These are phyloP conservation scores for Actias luna DNA, from an alignment of 2,888 invertebrate genomes.

Conservation along the genomic window DNA sequence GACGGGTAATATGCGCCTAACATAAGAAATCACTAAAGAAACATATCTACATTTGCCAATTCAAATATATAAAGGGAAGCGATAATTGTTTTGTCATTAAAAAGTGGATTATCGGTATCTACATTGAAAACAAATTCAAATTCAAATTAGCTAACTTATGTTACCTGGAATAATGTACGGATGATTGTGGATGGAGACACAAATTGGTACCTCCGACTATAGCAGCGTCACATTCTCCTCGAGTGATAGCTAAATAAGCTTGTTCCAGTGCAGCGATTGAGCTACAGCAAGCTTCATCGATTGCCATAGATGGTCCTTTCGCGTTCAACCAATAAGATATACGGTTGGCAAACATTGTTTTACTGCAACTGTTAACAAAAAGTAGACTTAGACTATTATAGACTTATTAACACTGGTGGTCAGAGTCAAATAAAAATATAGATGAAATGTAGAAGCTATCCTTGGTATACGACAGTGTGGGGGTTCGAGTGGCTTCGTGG, in stretches of 20 bases:
- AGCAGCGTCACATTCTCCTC: constrained; percentile 71
- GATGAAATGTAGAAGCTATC: too few relatives aligned
- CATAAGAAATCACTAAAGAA: too few relatives aligned
- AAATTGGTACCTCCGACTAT: constrained; percentile 83
- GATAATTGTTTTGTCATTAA: too few relatives aligned
- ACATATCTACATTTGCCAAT: neutral
- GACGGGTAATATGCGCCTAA: too few relatives aligned
- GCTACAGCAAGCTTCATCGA: constrained; percentile 56
- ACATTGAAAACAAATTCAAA: neutral
- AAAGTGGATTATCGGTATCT: neutral
- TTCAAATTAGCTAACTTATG: neutral
- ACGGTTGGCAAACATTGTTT: constrained; percentile 53
- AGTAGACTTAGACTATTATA: too few relatives aligned
- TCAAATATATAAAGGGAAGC: neutral
- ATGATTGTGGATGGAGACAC: constrained; percentile 79
- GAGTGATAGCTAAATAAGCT: constrained; percentile 48
- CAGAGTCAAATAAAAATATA: too few relatives aligned
- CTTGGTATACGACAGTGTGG: too few relatives aligned
- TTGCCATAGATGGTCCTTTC: constrained; percentile 48
- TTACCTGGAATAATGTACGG: constrained; percentile 54
- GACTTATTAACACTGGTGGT: too few relatives aligned
- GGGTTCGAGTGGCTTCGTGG: too few relatives aligned
- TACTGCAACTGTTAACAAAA: constrained; percentile 33
- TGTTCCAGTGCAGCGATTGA: constrained; percentile 50
- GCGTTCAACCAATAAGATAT: constrained; percentile 54